Evolutionary conservation across 2,888 invertebrate species (phyloP).

Genomic region (Melinopterus prodromus): DNA sequence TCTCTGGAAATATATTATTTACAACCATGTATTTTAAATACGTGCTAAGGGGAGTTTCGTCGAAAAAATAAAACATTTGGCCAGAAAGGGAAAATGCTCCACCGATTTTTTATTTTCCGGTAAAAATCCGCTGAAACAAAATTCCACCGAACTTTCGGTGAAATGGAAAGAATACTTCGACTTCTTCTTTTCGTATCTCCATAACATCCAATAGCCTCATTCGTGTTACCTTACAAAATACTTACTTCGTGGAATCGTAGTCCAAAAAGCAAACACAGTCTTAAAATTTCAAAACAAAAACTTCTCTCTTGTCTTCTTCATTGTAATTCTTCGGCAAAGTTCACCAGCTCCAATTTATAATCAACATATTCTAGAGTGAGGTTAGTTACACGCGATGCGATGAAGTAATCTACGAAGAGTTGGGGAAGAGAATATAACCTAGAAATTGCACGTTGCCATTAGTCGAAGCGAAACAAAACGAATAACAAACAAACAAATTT

Average conservation of each 20-base stretch:
- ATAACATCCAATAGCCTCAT: constrained; percentile 53
- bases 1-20: constrained; percentile 56
- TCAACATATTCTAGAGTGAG: constrained; percentile 39
- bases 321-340: constrained; percentile 30
- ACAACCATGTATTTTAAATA: constrained; percentile 52
- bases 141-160: too few relatives aligned
- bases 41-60: constrained; percentile 48
- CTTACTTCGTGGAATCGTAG: constrained; percentile 44
- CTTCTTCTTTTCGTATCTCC: not conserved
- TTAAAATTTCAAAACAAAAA: constrained; percentile 46
- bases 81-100: not conserved
- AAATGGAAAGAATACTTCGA: not conserved
- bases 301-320: constrained; percentile 11
- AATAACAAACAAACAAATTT: constrained; percentile 15
- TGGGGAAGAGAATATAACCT: not conserved
- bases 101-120: too few relatives aligned
- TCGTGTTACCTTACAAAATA: constrained; percentile 50
- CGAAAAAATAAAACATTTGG: constrained; percentile 7
- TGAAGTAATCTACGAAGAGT: constrained; percentile 14
- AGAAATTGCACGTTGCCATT: not conserved
- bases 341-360: constrained; percentile 48
- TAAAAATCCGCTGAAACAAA: too few relatives aligned
- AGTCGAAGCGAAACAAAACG: not conserved
- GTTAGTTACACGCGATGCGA: not conserved
- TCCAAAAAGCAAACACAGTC: constrained; percentile 47